Conservation (phyloP, 1,140 invertebrate genomes). For the Hyles vespertilio region DNA sequence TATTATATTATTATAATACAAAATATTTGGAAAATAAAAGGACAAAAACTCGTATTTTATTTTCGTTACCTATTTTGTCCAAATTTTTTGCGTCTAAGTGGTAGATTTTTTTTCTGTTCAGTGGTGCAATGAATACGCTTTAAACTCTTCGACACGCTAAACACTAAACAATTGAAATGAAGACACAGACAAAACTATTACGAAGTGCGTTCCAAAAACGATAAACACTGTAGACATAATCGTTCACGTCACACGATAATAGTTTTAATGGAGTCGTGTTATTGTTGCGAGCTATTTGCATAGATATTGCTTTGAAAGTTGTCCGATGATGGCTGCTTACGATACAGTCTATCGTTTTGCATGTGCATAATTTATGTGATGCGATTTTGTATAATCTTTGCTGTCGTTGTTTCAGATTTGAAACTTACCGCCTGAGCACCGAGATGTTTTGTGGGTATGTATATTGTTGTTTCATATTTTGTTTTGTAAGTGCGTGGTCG, state of each 20-base stretch:
- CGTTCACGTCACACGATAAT: conserved; percentile 1
- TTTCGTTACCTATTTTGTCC: no score
- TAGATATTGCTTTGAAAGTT: conserved; percentile 57
- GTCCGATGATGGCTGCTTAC: conserved; percentile 31
- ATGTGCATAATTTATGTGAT: conserved; percentile 2
- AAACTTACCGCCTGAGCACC: conserved; percentile 5
- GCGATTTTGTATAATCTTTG: background rate
- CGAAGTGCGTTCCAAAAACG: no score
- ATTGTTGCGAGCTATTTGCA: conserved; percentile 50
- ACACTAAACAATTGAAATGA: no score
- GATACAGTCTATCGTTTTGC: background rate
- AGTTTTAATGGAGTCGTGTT: conserved; percentile 39
- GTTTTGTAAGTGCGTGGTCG: no score
- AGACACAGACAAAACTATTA: no score
- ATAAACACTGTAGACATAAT: background rate
- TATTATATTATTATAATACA: no score
- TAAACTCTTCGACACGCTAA: no score
- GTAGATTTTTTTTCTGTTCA: no score
- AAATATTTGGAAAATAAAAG: no score
- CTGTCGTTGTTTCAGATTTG: conserved; percentile 12
- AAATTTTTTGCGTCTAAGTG: no score
- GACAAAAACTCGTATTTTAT: no score
- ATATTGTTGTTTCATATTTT: background rate
- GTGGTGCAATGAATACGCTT: no score
- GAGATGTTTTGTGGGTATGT: background rate